These are phyloP conservation scores for Thalassophryne amazonica DNA, from an alignment of 2,797 vertebrate genomes.

Conservation along the genomic window DNA sequence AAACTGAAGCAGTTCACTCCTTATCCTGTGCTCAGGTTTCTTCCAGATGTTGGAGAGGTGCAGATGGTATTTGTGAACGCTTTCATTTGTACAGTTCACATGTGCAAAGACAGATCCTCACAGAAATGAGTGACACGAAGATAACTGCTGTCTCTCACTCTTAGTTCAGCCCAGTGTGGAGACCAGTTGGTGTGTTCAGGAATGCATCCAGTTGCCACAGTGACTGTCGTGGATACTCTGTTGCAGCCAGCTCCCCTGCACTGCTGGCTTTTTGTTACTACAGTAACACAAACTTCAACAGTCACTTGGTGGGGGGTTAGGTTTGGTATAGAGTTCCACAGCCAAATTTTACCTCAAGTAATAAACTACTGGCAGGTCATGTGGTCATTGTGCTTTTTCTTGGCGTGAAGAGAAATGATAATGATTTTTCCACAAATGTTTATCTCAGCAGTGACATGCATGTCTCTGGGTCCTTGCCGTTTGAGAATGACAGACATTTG, in stretches of 20 bases:
- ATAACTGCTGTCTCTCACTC: conserved; percentile 55
- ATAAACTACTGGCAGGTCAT: too few relatives aligned
- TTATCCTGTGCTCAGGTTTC: conserved; percentile 1
- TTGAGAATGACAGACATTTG: too few relatives aligned
- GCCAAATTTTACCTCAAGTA: too few relatives aligned
- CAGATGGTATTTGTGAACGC: conserved; percentile 60
- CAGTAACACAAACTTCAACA: conserved; percentile 3
- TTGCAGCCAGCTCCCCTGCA: conserved; percentile 43
- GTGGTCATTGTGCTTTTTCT: too few relatives aligned
- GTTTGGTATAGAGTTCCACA: too few relatives aligned
- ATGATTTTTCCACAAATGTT: too few relatives aligned
- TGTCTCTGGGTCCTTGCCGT: too few relatives aligned
- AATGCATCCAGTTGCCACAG: conserved; percentile 63
- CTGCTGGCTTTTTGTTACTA: conserved; percentile 12
- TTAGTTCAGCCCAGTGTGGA: conserved; percentile 57
- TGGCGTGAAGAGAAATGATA: too few relatives aligned
- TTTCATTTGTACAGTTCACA: conserved; percentile 74
- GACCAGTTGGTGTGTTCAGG: conserved; percentile 62
- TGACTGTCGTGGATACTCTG: conserved; percentile 32
- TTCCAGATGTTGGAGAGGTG: too few relatives aligned
- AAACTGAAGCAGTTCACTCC: neutral
- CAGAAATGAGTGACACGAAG: conserved; percentile 63
- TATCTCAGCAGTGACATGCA: too few relatives aligned
- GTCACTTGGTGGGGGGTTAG: neutral
- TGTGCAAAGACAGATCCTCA: conserved; percentile 70